phyloP scores from a whole-genome alignment of 2,888 invertebrate species.

The Megastigmus dorsalis region DNA sequence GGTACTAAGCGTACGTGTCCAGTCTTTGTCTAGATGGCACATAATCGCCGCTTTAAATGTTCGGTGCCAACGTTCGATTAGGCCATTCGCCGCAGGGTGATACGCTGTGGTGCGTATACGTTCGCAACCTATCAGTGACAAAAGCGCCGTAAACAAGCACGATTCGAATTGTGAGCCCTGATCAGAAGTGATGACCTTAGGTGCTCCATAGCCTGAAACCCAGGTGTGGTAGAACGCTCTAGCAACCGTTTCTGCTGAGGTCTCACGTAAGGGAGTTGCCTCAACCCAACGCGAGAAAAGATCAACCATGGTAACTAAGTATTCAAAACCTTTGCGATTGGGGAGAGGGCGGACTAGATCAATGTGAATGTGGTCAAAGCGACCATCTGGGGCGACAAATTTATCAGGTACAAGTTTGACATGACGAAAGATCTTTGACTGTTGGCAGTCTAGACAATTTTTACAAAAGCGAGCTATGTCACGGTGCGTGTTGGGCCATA shows the following conservation, averaged over 20 bases:
- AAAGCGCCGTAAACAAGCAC: constrained; percentile 53
- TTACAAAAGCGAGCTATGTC: neutral
- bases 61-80: constrained; percentile 57
- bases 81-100: constrained; percentile 57
- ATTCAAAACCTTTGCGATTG: neutral
- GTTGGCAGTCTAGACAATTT: neutral
- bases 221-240: constrained; percentile 60
- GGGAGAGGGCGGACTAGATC: neutral
- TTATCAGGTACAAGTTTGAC: neutral
- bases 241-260: constrained; percentile 59
- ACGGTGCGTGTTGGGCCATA: neutral
- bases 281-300: neutral
- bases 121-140: constrained; percentile 40
- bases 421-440: neutral
- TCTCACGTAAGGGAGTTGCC: neutral
- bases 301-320: neutral
- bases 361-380: neutral
- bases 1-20: constrained; percentile 37
- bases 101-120: constrained; percentile 57
- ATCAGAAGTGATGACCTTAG: constrained; percentile 62
- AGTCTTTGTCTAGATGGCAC: constrained; percentile 41
- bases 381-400: neutral
- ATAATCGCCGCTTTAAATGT: constrained; percentile 53
- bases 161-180: constrained; percentile 63
- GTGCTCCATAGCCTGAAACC: constrained; percentile 64